Evolutionary conservation across 2,797 vertebrate genomes (phyloP).

Genomic region (Diplodus puntazzo): DNA sequence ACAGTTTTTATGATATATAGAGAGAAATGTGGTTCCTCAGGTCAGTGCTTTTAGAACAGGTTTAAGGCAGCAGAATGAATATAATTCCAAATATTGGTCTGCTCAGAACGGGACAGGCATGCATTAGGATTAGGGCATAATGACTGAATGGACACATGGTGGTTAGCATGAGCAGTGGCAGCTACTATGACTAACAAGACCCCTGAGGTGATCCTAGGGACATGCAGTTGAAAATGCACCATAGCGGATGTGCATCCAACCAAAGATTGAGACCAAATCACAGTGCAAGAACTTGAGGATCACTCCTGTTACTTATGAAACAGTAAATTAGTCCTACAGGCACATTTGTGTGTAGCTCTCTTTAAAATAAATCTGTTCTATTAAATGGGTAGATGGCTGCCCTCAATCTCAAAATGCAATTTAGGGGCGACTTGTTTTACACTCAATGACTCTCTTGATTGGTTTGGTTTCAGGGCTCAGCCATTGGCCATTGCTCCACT

Average conservation of each 20-base stretch:
- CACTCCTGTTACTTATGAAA: not conserved
- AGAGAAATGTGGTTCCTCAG: not conserved
- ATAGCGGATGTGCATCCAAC: not conserved
- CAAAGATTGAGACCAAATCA: not conserved
- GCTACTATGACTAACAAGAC: not conserved
- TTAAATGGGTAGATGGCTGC: constrained; percentile 11
- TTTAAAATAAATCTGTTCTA: constrained; percentile 25
- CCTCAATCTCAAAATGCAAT: constrained; percentile 31
- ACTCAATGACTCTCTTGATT: constrained; percentile 44
- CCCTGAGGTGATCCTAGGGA: not conserved
- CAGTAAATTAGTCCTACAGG: not conserved
- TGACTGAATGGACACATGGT: not conserved
- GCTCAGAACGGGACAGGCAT: not conserved
- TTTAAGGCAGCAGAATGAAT: not conserved
- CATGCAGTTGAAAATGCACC: not conserved
- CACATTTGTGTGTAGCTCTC: not conserved
- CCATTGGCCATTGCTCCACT: constrained; percentile 52
- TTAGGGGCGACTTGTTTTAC: constrained; percentile 44
- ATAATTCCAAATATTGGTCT: not conserved
- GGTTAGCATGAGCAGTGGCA: not conserved
- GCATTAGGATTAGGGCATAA: not conserved
- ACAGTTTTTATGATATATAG: too few relatives aligned
- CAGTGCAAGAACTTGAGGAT: not conserved
- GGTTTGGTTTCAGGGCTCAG: constrained; percentile 35
- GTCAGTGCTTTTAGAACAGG: not conserved